phyloP scores from a whole-genome alignment of 2,797 vertebrate genomes.

The Coreius guichenoti region DNA sequence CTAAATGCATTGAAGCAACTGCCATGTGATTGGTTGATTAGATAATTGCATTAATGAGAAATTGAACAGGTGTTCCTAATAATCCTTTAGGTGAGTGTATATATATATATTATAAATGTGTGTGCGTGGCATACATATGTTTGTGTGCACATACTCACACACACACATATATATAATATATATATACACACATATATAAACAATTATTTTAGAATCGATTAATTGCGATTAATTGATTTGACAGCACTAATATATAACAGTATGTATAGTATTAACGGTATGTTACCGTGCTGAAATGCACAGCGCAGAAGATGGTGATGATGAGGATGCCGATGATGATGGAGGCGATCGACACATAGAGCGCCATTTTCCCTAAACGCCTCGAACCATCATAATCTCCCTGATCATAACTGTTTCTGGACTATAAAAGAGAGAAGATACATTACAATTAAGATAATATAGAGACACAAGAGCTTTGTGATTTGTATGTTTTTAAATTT shows the following conservation, averaged over 20 bases:
- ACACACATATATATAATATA: too few relatives aligned
- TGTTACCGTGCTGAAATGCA: constrained; percentile 87
- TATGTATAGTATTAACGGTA: neutral
- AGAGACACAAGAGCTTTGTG: neutral
- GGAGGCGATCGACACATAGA: constrained; percentile 85
- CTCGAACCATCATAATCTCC: constrained; percentile 88
- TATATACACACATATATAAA: neutral
- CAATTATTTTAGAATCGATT: neutral
- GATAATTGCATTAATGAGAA: too few relatives aligned
- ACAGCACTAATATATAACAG: neutral
- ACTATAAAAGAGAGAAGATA: constrained; percentile 72
- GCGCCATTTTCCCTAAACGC: constrained; percentile 85
- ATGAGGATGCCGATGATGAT: constrained; percentile 88
- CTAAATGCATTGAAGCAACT: too few relatives aligned
- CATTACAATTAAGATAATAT: neutral
- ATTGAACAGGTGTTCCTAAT: too few relatives aligned
- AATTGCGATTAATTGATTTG: neutral
- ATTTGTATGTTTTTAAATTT: neutral
- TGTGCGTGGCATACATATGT: too few relatives aligned
- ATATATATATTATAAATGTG: too few relatives aligned
- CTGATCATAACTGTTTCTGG: constrained; percentile 86
- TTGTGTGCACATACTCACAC: too few relatives aligned
- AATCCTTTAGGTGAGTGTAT: too few relatives aligned
- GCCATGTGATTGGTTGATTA: too few relatives aligned
- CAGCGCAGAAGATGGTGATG: constrained; percentile 79